Percentiles rank a stretch among this genome's conserved stretches.
Evolutionary conservation across 2,888 invertebrate species (phyloP).

Genomic region (Hydrotaea cyrtoneurina): DNA sequence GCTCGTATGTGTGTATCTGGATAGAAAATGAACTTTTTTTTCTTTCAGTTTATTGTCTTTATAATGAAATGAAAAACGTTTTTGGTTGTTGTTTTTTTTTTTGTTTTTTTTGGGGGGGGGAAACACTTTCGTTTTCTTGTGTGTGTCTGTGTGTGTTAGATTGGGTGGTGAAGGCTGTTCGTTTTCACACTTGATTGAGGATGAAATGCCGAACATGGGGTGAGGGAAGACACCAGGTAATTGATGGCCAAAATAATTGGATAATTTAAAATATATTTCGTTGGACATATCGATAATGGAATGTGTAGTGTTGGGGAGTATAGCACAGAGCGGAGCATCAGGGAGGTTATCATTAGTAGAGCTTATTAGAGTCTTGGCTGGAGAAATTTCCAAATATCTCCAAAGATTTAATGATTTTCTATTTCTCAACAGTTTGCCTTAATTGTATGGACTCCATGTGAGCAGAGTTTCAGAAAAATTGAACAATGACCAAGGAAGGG

Average conservation of each 20-base stretch:
- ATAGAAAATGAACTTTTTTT: neutral
- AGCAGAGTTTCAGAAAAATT: too few relatives aligned
- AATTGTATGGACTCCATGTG: too few relatives aligned
- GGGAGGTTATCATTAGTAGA: neutral
- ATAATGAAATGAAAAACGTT: constrained; percentile 30
- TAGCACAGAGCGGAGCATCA: neutral
- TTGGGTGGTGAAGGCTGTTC: constrained; percentile 26
- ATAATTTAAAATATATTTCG: neutral
- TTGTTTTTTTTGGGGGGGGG: neutral
- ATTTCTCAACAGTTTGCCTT: too few relatives aligned
- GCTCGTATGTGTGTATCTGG: neutral
- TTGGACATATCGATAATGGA: neutral
- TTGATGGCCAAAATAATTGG: constrained; percentile 7
- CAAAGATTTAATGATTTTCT: too few relatives aligned
- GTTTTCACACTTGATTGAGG: constrained; percentile 2
- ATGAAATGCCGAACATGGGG: neutral
- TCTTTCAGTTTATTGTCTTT: constrained; percentile 30
- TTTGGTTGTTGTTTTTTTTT: too few relatives aligned
- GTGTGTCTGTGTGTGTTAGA: neutral
- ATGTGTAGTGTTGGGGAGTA: neutral
- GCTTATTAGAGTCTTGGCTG: neutral
- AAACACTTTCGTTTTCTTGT: constrained; percentile 35
- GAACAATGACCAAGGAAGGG: too few relatives aligned
- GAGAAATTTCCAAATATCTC: too few relatives aligned
- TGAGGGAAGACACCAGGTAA: neutral